These are phyloP conservation scores for Iphiclides podalirius DNA, from an alignment of 2,888 invertebrate genomes.

Conservation along the genomic window DNA sequence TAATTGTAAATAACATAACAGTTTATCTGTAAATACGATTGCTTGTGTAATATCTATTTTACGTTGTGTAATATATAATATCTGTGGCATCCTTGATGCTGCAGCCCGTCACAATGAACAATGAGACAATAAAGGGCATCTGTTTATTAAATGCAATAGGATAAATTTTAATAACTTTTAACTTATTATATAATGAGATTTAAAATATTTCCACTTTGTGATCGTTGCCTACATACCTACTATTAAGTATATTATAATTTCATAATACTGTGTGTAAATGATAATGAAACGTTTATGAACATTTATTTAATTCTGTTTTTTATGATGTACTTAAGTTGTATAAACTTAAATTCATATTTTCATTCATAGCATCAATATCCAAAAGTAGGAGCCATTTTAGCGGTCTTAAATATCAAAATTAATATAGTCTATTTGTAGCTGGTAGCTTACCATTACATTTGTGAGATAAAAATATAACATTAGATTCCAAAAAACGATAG, in stretches of 20 bases:
- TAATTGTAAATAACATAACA: constrained; percentile 46
- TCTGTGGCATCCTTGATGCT: constrained; percentile 16
- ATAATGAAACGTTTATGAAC: constrained; percentile 13
- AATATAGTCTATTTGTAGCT: too few relatives aligned
- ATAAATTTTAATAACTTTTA: constrained; percentile 28
- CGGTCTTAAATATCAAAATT: too few relatives aligned
- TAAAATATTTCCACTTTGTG: constrained; percentile 13
- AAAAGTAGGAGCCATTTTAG: not conserved
- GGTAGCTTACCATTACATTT: too few relatives aligned
- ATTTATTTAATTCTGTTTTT: constrained; percentile 16
- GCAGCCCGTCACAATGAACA: constrained; percentile 45
- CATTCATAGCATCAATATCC: not conserved
- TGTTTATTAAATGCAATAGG: constrained; percentile 52
- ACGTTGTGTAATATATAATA: constrained; percentile 22
- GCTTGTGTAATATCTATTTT: constrained; percentile 38
- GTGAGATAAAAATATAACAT: too few relatives aligned
- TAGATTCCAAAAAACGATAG: too few relatives aligned
- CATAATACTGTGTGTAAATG: constrained; percentile 1
- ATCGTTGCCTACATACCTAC: constrained; percentile 5
- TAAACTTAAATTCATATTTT: not conserved
- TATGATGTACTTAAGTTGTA: constrained; percentile 33
- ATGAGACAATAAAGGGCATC: constrained; percentile 71
- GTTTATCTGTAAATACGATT: constrained; percentile 63
- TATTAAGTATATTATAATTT: constrained; percentile 24
- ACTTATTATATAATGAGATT: constrained; percentile 16